phyloP scores from a whole-genome alignment of 2,113 vertebrate genomes.

The Natator depressus region DNA sequence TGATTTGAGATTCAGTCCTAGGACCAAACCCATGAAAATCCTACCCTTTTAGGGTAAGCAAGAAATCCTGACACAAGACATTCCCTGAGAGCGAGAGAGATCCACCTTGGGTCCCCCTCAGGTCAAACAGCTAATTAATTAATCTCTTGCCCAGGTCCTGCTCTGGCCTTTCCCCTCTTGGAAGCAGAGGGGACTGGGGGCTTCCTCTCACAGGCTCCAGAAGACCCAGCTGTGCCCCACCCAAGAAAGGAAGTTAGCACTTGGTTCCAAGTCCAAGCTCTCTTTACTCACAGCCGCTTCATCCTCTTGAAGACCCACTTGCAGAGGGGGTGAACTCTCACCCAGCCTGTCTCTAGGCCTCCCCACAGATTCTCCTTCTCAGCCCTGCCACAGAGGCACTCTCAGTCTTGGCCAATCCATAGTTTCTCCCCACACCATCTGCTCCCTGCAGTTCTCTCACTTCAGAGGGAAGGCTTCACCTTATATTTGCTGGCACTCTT shows the following conservation, averaged over 20 bases:
- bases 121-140: not conserved
- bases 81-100: too few relatives aligned
- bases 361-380: not conserved
- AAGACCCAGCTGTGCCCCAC: not conserved
- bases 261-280: not conserved
- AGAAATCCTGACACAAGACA: too few relatives aligned
- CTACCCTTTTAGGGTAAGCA: not conserved
- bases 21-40: not conserved
- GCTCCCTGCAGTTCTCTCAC: not conserved
- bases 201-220: fast-evolving
- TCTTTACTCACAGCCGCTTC: not conserved
- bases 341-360: not conserved
- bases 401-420: not conserved
- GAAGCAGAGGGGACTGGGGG: not conserved
- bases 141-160: not conserved
- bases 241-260: not conserved
- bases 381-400: not conserved
- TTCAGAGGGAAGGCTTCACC: not conserved
- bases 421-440: not conserved
- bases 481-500: not conserved
- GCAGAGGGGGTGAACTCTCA: too few relatives aligned
- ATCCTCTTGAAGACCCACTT: too few relatives aligned
- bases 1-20: not conserved
- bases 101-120: not conserved
- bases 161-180: not conserved